Evolutionary conservation across 2,888 invertebrate genomes (phyloP), one percentile per base, ranked within the genome.

Genomic region (Rugalucina vietnamica): DNA sequence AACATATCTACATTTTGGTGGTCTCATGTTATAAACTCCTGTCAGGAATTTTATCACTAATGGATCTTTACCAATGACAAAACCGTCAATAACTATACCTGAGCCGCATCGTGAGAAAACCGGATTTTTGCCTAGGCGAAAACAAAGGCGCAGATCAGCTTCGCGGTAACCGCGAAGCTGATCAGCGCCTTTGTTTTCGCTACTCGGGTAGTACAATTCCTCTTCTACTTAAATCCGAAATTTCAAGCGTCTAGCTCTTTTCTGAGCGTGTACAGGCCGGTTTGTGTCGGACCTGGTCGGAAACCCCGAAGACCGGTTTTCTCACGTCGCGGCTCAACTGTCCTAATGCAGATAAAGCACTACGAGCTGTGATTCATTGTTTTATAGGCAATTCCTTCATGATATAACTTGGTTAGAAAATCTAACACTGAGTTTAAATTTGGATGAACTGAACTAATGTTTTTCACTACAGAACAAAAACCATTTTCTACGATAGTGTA

Each of bases 341-440:
- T 37, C 75, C 80, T 18, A 81, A n/a, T 24, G 84, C 27, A 10
- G 76, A 73, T 36, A 73, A 39, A 14, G 81, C 80, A 81, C 75
- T 39, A 39, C 81, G 50, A 50, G 86, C 86, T 69, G 72, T 81
- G 49, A n/a, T 86, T 86, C n/a, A 86, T 69, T 18, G 81, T 24
- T 29, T 72, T 71, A 78, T 86, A 84, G 12, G 57, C 43, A 14
- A 60, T 39, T 32, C 76, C 79, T n/a, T 18, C 32, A 12, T 84
- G 49, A 84, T 71, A 81, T n/a, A 83, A 54, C 18, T 18, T 24
- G 34, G 81, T 50, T 24, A 86, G 57, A 73, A 80, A 86, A 65
- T 84, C 81, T 21, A 85, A 49, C 71, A 83, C 81, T 24, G 1
- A 34, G 21, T 39, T 27, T 76, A 83, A 37, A 86, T 71, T 70